These are phyloP conservation scores for Cryptotermes secundus DNA, from an alignment of 1,140 invertebrate genomes.

Conservation along the genomic window DNA sequence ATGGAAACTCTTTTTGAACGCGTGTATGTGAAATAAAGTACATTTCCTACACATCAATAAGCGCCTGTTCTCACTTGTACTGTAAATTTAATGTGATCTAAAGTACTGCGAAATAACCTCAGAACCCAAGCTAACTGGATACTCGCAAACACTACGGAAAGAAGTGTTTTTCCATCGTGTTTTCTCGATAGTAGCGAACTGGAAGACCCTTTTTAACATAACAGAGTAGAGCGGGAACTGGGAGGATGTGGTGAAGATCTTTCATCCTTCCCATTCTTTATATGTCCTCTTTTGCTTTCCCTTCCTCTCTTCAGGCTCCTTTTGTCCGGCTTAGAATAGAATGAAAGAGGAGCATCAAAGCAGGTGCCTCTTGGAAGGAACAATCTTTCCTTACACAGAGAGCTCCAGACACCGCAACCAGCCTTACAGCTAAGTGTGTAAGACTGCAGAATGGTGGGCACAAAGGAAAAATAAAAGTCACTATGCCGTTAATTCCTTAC, in stretches of 20 bases:
- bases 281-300: background rate
- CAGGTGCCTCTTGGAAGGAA: background rate
- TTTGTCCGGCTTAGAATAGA: conserved; percentile 16
- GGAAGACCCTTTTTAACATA: background rate
- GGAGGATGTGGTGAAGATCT: background rate
- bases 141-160: background rate
- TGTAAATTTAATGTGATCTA: too few species aligned
- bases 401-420: background rate
- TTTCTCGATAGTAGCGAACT: background rate
- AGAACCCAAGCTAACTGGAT: too few species aligned
- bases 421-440: background rate
- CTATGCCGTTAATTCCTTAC: background rate
- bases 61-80: too few species aligned
- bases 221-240: background rate
- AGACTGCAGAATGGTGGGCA: background rate
- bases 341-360: background rate
- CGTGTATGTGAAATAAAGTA: too few species aligned
- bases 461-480: background rate
- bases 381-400: background rate
- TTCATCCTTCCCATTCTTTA: background rate
- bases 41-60: too few species aligned
- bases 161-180: background rate
- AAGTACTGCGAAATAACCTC: too few species aligned
- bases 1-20: too few species aligned
- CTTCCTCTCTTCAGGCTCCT: conserved; percentile 17